phyloP scores from a whole-genome alignment of 1,140 invertebrate genomes.

The Rhynchophorus ferrugineus region DNA sequence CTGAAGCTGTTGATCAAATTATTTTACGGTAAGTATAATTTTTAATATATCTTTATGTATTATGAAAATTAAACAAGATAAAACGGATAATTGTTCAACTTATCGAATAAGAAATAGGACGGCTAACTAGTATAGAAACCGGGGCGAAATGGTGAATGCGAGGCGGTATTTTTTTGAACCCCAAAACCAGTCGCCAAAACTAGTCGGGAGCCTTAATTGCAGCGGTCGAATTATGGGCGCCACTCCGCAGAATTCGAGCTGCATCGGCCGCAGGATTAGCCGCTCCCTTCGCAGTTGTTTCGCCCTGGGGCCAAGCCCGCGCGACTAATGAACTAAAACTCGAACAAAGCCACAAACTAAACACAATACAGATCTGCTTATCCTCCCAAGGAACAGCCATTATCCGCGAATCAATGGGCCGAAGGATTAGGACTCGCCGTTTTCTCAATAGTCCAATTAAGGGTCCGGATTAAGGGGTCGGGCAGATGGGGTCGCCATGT shows the following conservation, averaged over 20 bases:
- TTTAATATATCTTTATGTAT: no score
- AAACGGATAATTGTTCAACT: no score
- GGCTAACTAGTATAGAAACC: no score
- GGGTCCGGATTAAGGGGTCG: background rate
- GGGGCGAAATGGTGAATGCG: no score
- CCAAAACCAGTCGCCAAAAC: background rate
- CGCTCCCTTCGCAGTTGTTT: slow-evolving; percentile 4
- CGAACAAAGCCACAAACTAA: slow-evolving; percentile 37
- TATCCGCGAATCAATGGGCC: slow-evolving; percentile 38
- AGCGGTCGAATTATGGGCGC: background rate
- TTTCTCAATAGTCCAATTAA: slow-evolving; percentile 6
- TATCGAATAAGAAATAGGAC: no score
- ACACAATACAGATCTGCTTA: slow-evolving; percentile 39
- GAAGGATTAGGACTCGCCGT: slow-evolving; percentile 28
- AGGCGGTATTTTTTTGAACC: no score
- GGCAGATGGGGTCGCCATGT: no score
- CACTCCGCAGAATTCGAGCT: background rate
- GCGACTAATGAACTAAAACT: slow-evolving; percentile 36
- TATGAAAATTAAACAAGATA: no score
- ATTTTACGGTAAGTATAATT: no score
- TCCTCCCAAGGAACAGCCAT: slow-evolving; percentile 36
- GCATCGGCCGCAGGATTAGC: background rate
- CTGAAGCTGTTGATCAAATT: no score
- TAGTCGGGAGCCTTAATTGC: background rate
- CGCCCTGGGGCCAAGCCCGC: slow-evolving; percentile 10